Evolutionary conservation across 2,797 vertebrate genomes (phyloP).

Genomic region (Allobates femoralis): DNA sequence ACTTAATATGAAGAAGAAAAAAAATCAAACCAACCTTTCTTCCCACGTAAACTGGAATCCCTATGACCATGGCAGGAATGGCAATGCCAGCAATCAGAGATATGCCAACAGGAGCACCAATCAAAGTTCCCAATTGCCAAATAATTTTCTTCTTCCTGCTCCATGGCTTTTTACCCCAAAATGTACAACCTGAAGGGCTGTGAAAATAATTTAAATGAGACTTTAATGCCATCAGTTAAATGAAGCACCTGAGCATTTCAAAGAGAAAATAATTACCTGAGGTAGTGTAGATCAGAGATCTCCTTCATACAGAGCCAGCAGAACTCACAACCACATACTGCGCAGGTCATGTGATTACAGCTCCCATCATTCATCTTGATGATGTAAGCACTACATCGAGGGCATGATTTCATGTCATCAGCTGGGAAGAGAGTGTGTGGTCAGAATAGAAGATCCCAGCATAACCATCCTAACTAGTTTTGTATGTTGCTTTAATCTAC

Average conservation of each 20-base stretch:
- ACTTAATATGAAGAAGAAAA: too few species aligned
- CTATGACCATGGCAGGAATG: slow-evolving; percentile 97
- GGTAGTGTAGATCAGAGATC: slow-evolving; percentile 99
- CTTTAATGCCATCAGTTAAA: neutral
- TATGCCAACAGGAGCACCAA: slow-evolving; percentile 95
- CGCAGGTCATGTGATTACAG: slow-evolving; percentile 99
- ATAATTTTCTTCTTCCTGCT: slow-evolving; percentile 98
- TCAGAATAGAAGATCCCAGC: neutral
- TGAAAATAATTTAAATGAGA: neutral
- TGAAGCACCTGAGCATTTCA: neutral
- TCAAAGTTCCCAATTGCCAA: slow-evolving; percentile 96
- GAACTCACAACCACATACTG: slow-evolving; percentile 97
- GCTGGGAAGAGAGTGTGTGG: slow-evolving; percentile 69
- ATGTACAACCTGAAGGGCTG: slow-evolving; percentile 97
- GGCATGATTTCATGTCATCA: slow-evolving; percentile 98
- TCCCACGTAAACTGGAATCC: slow-evolving; percentile 95
- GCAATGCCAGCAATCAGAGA: slow-evolving; percentile 97
- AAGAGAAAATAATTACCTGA: slow-evolving; percentile 82
- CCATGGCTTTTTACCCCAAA: slow-evolving; percentile 99
- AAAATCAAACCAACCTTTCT: slow-evolving; percentile 84
- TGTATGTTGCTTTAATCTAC: neutral
- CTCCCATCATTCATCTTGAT: slow-evolving; percentile 99
- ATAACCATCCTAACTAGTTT: neutral
- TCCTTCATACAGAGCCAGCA: slow-evolving; percentile 99
- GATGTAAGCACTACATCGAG: slow-evolving; percentile 96